Base-by-base conservation (phyloP, 2,888 invertebrate species). In the Diploptera punctata region DNA sequence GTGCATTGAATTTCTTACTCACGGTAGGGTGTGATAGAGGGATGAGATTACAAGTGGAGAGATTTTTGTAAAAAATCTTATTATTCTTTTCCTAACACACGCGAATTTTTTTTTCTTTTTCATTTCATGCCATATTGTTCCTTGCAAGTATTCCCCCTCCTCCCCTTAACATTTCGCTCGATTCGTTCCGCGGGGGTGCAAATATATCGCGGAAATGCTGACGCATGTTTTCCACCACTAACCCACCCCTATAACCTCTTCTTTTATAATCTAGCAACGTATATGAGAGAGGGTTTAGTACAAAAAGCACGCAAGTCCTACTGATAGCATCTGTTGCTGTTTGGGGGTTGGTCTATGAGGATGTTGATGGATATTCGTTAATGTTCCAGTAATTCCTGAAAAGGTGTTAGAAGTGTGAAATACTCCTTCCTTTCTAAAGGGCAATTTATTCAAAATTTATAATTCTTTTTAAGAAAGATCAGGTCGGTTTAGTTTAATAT, bases 151-250 rank as follows among this genome's bases (percentile, higher is more conserved):
- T 9, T 10, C 31, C 10, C 1, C 31, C 57, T 7, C 52, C 57
- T 57, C 4, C 29, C 16, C 57, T 21, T 47, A 47, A 9, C 47
- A 47, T n/a, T 18, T 52, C 52, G 29, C 57, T 57, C 29, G 57
- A 57, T 57, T 57, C 57, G 57, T 57, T 57, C 18, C 44, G 26
- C 10, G 26, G 65, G 65, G 65, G 65, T 65, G 65, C 65, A 47
- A 65, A 65, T 65, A 47, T 47, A 65, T 65, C 65, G 44, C 69
- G 69, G 69, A 69, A 69, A 69, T 61, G 69, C 69, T 69, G 69
- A 69, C 69, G 69, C 69, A 69, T 69, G 69, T 69, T 69, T 65
- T 65, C 65, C 47, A 26, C 65, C 65, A 57, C 29, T 29, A 29
- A 57, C 57, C 57, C 57, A 29, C 57, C 57, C n/a, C 57, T 31